Percentiles rank a stretch among this genome's conserved stretches.
phyloP scores from a whole-genome alignment of 2,113 vertebrate species.

The Oncorhynchus keta region DNA sequence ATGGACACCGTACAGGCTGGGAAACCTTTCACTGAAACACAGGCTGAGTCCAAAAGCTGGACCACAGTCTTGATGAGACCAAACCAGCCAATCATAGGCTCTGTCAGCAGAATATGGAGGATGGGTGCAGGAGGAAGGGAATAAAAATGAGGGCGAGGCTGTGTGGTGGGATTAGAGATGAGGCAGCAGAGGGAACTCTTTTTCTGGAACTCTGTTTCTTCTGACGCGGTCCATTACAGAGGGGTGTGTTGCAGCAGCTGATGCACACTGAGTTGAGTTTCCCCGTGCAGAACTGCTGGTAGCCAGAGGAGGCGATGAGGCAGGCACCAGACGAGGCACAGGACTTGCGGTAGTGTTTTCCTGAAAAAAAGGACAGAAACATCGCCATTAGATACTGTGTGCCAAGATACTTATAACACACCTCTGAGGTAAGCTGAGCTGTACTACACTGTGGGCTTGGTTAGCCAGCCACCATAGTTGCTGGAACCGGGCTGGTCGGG shows the following conservation, averaged over 20 bases:
- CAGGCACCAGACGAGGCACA: slow-evolving; percentile 90
- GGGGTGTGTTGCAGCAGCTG: slow-evolving; percentile 91
- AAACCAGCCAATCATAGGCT: neutral
- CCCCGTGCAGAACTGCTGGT: slow-evolving; percentile 93
- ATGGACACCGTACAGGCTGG: no score
- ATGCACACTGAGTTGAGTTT: slow-evolving; percentile 95
- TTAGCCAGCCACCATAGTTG: no score
- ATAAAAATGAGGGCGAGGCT: slow-evolving; percentile 62
- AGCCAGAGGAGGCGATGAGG: slow-evolving; percentile 90
- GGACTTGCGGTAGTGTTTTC: slow-evolving; percentile 91
- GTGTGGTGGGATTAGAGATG: neutral
- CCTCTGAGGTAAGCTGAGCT: no score
- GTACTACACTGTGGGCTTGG: neutral
- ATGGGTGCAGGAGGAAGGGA: slow-evolving; percentile 25
- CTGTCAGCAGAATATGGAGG: slow-evolving; percentile 55
- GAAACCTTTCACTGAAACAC: no score
- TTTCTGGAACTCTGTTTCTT: slow-evolving; percentile 68
- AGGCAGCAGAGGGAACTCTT: slow-evolving; percentile 41
- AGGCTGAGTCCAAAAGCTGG: no score
- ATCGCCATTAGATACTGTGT: neutral
- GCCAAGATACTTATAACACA: no score
- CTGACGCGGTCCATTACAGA: slow-evolving; percentile 87
- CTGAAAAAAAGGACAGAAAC: slow-evolving; percentile 64
- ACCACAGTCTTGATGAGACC: no score
- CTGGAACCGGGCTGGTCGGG: no score